phyloP scores from a whole-genome alignment of 2,888 invertebrate genomes.

The Anticlea derivata region DNA sequence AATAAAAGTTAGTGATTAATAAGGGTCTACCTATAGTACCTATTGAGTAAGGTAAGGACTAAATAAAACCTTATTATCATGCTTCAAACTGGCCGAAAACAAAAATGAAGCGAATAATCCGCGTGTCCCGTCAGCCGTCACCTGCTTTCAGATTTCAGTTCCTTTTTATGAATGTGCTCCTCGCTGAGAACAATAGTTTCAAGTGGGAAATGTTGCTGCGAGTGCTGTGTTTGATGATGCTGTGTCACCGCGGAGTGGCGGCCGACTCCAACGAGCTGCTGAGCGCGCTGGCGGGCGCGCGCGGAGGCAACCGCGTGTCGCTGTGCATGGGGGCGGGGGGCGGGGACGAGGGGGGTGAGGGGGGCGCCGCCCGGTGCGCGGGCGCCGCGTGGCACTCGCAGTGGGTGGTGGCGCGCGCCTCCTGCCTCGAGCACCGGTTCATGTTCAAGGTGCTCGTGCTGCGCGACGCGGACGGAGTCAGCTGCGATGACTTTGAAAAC shows the following conservation, averaged over 20 bases:
- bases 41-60: too few relatives aligned
- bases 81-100: too few relatives aligned
- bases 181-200: too few relatives aligned
- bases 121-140: not conserved
- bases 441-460: slow-evolving; percentile 20
- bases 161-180: not conserved
- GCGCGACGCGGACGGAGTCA: slow-evolving; percentile 9
- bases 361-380: slow-evolving; percentile 28
- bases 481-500: slow-evolving; percentile 26
- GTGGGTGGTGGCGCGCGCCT: slow-evolving; percentile 39
- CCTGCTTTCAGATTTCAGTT: not conserved
- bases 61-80: too few relatives aligned
- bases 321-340: slow-evolving; percentile 34
- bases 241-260: slow-evolving; percentile 8
- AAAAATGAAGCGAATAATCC: too few relatives aligned
- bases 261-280: slow-evolving; percentile 32
- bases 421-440: slow-evolving; percentile 28
- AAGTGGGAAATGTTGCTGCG: slow-evolving; percentile 6
- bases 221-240: slow-evolving; percentile 9
- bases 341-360: slow-evolving; percentile 10
- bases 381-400: slow-evolving; percentile 45
- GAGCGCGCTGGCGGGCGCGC: slow-evolving; percentile 31
- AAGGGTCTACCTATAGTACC: too few relatives aligned
- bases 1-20: too few relatives aligned
- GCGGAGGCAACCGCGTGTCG: slow-evolving; percentile 28